Percentiles rank a stretch among this genome's conserved stretches.
Evolutionary conservation across 1,140 invertebrate genomes (phyloP).

Genomic region (Fragariocoptes setiger): DNA sequence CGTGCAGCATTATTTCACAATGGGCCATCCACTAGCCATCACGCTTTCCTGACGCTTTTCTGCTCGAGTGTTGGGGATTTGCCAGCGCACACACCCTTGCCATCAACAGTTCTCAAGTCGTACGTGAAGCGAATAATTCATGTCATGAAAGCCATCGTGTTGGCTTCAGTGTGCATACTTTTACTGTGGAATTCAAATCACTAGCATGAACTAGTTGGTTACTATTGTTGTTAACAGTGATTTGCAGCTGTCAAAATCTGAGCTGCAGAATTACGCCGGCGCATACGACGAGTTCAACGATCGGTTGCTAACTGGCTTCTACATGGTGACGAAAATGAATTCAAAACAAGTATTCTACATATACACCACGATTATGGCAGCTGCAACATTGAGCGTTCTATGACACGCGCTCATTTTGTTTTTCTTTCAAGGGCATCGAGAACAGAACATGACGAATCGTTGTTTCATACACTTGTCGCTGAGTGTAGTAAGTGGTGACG

Average conservation of each 20-base stretch:
- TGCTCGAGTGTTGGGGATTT: no score
- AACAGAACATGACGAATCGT: no score
- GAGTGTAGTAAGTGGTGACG: no score
- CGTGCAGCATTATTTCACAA: no score
- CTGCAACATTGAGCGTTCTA: no score
- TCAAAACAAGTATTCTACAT: conserved; percentile 5
- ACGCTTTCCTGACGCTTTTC: no score
- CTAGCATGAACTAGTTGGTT: conserved; percentile 7
- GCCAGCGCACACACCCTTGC: no score
- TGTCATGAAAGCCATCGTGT: not conserved
- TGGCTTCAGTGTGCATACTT: conserved; percentile 6
- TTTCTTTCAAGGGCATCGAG: no score
- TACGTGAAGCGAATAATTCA: not conserved
- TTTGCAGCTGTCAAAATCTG: conserved; percentile 3
- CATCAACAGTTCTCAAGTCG: no score
- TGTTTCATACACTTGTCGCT: no score
- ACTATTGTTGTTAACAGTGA: conserved; percentile 7
- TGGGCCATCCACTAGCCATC: no score
- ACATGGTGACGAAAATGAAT: conserved; percentile 2
- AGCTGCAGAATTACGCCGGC: conserved; percentile 5
- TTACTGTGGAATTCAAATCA: conserved; percentile 7
- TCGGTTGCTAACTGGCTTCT: conserved; percentile 4
- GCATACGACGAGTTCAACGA: conserved; percentile 1
- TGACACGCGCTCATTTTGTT: no score
- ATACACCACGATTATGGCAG: conserved; percentile 3